phyloP scores from a whole-genome alignment of 2,888 invertebrate genomes.

The Caenorhabditis sp. region DNA sequence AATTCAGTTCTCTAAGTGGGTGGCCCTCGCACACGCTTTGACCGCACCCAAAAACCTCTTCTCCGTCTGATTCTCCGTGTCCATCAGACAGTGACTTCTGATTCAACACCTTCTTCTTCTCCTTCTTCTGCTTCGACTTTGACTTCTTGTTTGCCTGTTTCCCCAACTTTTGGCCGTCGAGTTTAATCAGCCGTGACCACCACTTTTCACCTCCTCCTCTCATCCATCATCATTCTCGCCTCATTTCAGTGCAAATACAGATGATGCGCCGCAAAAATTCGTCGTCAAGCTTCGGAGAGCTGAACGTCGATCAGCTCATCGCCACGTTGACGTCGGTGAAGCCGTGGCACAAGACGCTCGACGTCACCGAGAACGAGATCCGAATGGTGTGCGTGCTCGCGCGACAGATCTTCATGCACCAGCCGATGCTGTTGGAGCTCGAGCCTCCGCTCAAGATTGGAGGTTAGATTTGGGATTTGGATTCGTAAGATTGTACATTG shows the following conservation, averaged over 20 bases:
- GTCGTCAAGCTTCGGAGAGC: conserved; percentile 71
- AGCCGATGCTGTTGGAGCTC: conserved; percentile 77
- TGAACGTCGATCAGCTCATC: conserved; percentile 76
- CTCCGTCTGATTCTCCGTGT: conserved; percentile 19
- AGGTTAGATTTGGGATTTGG: no score
- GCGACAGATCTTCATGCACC: conserved; percentile 75
- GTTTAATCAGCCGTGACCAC: conserved; percentile 52
- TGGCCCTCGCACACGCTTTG: conserved; percentile 5
- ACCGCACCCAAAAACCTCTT: conserved; percentile 40
- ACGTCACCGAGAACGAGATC: conserved; percentile 77
- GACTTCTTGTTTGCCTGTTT: conserved; percentile 1
- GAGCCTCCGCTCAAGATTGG: conserved; percentile 78
- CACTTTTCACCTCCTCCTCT: conserved; percentile 9
- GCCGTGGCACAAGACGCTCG: conserved; percentile 74
- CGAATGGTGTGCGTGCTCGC: conserved; percentile 75
- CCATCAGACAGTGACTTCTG: conserved; percentile 13
- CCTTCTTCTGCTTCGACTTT: no score
- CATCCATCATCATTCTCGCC: not conserved
- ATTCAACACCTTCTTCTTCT: conserved; percentile 34
- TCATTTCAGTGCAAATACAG: conserved; percentile 12
- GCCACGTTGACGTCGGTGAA: conserved; percentile 71
- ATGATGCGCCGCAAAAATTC: conserved; percentile 73
- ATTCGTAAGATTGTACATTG: no score
- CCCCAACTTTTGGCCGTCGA: conserved; percentile 33
- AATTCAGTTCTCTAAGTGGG: conserved; percentile 7